Evolutionary conservation across 1,140 invertebrate genomes (phyloP).

Genomic region (Fragariocoptes setiger): DNA sequence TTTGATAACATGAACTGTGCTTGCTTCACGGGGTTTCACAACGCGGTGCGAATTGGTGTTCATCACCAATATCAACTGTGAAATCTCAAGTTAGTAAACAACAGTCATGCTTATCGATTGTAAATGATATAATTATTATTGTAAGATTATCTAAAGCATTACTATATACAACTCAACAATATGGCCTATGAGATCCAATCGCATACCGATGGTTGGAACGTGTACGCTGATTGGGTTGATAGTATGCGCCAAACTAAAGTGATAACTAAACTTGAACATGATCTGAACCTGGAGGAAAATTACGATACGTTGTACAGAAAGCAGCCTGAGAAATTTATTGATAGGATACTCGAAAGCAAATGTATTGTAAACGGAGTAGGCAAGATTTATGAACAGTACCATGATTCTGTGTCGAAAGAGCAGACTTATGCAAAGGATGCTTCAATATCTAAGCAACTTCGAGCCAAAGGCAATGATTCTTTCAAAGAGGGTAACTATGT

Average conservation of each 20-base stretch:
- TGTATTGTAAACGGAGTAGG: not conserved
- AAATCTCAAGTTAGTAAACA: not conserved
- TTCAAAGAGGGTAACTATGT: slow-evolving; percentile 23
- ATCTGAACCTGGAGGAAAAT: not conserved
- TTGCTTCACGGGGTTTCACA: not conserved
- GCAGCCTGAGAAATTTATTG: not conserved
- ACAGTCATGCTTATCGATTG: no score
- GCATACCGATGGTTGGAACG: not conserved
- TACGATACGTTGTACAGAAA: not conserved
- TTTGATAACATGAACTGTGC: no score
- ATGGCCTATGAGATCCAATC: not conserved
- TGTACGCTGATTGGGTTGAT: not conserved
- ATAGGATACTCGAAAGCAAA: not conserved
- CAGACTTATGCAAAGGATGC: not conserved
- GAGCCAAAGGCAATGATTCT: slow-evolving; percentile 27
- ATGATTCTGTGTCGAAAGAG: not conserved
- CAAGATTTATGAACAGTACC: not conserved
- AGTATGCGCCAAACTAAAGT: no score
- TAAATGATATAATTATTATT: no score
- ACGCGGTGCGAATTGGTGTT: not conserved
- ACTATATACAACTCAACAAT: no score
- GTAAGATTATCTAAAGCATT: no score
- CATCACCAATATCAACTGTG: not conserved
- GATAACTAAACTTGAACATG: not conserved
- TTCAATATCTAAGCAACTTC: not conserved